Evolutionary conservation across 2,797 vertebrate genomes (phyloP).

Genomic region (Harpagifer antarcticus): DNA sequence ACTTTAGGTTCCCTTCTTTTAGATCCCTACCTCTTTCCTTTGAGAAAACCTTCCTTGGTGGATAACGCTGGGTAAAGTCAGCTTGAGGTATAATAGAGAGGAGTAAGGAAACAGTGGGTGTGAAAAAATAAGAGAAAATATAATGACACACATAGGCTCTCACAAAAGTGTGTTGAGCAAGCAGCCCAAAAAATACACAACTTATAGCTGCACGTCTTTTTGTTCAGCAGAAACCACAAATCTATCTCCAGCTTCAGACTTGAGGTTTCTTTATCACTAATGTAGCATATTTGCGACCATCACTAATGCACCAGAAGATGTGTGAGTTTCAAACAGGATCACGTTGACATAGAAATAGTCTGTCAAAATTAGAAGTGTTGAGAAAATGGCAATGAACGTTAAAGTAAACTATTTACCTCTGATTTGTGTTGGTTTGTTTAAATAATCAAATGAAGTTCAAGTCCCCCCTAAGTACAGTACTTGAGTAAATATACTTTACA

Average conservation of each 20-base stretch:
- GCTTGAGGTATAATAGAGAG: conserved; percentile 83
- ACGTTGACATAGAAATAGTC: neutral
- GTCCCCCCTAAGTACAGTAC: too few relatives aligned
- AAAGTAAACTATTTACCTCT: too few relatives aligned
- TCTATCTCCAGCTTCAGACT: neutral
- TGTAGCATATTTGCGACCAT: conserved; percentile 31
- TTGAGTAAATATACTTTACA: too few relatives aligned
- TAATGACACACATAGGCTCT: conserved; percentile 16
- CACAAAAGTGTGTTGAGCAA: conserved; percentile 77
- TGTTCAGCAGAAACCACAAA: conserved; percentile 19
- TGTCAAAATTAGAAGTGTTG: neutral
- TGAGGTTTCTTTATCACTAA: conserved; percentile 14
- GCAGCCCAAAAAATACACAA: conserved; percentile 40
- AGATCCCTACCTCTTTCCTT: conserved; percentile 83
- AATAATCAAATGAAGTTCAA: too few relatives aligned
- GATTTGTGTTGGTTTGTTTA: too few relatives aligned
- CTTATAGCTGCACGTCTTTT: conserved; percentile 18
- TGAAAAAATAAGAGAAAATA: conserved; percentile 66
- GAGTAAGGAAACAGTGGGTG: conserved; percentile 24
- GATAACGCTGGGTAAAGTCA: conserved; percentile 86
- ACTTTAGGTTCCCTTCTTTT: conserved; percentile 68
- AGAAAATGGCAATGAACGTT: too few relatives aligned
- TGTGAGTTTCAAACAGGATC: conserved; percentile 1
- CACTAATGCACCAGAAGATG: conserved; percentile 12
- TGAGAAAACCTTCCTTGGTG: conserved; percentile 84